Conservation (phyloP, 2,113 vertebrate species). For the Otocyon megalotis region DNA sequence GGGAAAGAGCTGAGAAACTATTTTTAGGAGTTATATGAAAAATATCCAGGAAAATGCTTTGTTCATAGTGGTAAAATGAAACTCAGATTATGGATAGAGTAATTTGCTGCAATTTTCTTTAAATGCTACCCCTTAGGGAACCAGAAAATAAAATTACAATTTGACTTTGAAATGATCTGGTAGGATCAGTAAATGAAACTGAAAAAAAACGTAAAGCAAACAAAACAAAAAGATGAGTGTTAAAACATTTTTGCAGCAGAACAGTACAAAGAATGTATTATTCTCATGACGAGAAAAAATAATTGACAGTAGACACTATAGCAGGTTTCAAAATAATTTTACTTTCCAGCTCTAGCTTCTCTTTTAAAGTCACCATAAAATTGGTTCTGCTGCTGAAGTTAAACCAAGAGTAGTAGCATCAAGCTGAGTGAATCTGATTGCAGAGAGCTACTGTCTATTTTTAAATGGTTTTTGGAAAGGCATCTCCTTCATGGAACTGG, state of each 20-base stretch:
- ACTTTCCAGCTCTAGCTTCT: neutral
- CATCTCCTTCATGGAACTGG: conserved; percentile 51
- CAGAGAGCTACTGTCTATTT: conserved; percentile 28
- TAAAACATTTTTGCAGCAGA: conserved; percentile 26
- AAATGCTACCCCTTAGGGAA: conserved; percentile 56
- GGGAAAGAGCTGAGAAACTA: conserved; percentile 41
- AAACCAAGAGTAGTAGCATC: conserved; percentile 31
- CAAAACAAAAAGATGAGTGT: neutral
- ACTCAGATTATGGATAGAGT: conserved; percentile 53
- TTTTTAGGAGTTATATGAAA: conserved; percentile 67
- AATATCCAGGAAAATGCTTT: conserved; percentile 67
- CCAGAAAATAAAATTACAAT: conserved; percentile 60
- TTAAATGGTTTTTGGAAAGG: conserved; percentile 58
- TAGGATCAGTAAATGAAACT: conserved; percentile 30
- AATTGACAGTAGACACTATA: neutral
- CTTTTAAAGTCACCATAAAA: conserved; percentile 44
- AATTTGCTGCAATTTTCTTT: conserved; percentile 61
- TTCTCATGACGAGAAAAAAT: conserved; percentile 41
- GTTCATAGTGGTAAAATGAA: conserved; percentile 58
- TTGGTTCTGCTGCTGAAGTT: conserved; percentile 4
- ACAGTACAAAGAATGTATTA: neutral
- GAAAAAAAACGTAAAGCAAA: neutral
- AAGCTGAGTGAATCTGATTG: conserved; percentile 19
- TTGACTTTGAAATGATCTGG: conserved; percentile 52
- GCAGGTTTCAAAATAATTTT: conserved; percentile 32